Evolutionary conservation across 2,797 vertebrate species (phyloP).

Genomic region (Anas bernieri): DNA sequence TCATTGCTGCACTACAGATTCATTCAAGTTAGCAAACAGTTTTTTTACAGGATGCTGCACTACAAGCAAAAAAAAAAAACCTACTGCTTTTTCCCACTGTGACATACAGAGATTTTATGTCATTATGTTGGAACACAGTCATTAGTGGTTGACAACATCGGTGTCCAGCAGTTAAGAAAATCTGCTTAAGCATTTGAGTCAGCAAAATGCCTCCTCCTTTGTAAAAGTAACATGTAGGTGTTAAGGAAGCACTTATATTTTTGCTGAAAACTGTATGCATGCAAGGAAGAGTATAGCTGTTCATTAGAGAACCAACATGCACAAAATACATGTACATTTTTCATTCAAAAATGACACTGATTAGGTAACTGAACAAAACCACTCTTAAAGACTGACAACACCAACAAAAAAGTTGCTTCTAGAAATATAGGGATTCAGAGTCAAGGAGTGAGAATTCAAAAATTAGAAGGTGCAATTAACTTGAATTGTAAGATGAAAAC

Average conservation of each 20-base stretch:
- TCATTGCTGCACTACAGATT: not conserved
- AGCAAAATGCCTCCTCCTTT: not conserved
- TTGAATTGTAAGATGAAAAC: not conserved
- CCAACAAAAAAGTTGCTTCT: not conserved
- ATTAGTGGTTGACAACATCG: slow-evolving; percentile 49
- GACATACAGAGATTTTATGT: not conserved
- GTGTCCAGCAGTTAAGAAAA: not conserved
- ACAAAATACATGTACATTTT: not conserved
- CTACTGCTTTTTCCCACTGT: not conserved
- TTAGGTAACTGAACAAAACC: not conserved
- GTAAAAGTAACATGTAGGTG: not conserved
- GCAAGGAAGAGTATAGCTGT: not conserved
- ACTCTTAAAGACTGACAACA: not conserved
- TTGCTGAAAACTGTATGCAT: not conserved
- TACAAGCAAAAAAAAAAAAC: not conserved
- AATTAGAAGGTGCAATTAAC: not conserved
- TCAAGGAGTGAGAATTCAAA: not conserved
- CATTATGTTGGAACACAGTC: not conserved
- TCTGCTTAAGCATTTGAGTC: not conserved
- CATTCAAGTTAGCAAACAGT: not conserved
- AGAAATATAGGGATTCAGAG: not conserved
- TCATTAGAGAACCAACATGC: slow-evolving; percentile 27
- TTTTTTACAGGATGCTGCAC: not conserved
- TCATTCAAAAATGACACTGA: not conserved
- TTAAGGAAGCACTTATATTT: not conserved